These are phyloP conservation scores for Atractosteus spatula DNA, from an alignment of 2,113 vertebrate genomes.

Conservation along the genomic window DNA sequence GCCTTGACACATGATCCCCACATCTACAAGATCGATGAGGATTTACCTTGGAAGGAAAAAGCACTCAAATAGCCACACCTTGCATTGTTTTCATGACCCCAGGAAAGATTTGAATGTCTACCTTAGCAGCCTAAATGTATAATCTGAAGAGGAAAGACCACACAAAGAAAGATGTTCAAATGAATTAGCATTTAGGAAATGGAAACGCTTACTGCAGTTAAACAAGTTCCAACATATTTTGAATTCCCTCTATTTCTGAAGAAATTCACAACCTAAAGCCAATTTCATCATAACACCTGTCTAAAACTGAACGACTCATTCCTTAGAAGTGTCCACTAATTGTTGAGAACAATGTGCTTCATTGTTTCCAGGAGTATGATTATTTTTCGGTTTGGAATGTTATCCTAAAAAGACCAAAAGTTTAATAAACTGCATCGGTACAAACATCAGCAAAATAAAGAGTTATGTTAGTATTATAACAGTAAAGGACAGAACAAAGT, in stretches of 20 bases:
- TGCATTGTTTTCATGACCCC: not conserved
- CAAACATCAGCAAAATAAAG: no score
- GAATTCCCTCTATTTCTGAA: conserved; percentile 35
- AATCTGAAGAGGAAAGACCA: conserved; percentile 22
- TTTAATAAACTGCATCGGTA: no score
- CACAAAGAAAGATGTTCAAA: conserved; percentile 21
- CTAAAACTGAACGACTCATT: conserved; percentile 12
- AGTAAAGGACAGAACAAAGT: no score
- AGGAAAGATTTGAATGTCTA: conserved; percentile 13
- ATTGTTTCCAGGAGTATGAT: no score
- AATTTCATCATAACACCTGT: conserved; percentile 28
- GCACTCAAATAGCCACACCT: no score
- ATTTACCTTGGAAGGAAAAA: no score
- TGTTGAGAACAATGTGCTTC: conserved; percentile 15
- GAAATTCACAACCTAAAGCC: conserved; percentile 34
- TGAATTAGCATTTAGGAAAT: conserved; percentile 25
- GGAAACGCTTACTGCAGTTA: conserved; percentile 28
- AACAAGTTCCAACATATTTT: conserved; percentile 38
- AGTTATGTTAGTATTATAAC: no score
- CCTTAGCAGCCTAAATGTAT: conserved; percentile 19
- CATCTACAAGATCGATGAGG: no score
- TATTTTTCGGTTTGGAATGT: no score
- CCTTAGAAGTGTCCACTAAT: conserved; percentile 24
- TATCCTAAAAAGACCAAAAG: no score
- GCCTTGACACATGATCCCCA: no score